Conservation (phyloP, 2,797 vertebrate genomes). For the Sus cebifrons region DNA sequence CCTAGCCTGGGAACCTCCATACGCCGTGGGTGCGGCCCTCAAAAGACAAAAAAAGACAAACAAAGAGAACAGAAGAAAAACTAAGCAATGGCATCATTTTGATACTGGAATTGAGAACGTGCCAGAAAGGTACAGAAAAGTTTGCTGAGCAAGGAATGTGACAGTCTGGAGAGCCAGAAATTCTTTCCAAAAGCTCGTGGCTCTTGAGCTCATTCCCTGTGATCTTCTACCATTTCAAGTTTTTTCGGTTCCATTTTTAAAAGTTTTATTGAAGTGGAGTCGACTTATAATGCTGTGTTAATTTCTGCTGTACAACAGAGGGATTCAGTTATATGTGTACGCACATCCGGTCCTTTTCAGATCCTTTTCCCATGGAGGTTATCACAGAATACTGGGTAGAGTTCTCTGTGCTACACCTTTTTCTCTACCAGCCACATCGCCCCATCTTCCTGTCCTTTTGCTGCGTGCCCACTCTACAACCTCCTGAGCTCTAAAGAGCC, state of each 20-base stretch:
- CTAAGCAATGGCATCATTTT: not conserved
- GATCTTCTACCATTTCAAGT: not conserved
- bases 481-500: not conserved
- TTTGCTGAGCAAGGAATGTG: not conserved
- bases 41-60: not conserved
- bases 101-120: not conserved
- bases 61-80: not conserved
- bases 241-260: no score
- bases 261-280: no score
- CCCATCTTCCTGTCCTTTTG: not conserved
- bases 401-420: no score
- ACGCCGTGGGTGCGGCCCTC: no score
- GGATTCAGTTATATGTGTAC: no score
- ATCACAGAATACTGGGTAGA: no score
- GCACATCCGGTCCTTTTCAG: no score
- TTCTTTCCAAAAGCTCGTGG: not conserved
- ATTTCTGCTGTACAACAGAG: no score
- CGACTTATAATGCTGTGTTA: no score
- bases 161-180: not conserved
- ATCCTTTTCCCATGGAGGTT: no score
- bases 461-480: not conserved
- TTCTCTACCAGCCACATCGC: no score
- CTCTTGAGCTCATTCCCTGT: not conserved
- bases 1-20: no score
- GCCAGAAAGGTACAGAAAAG: not conserved